These are phyloP conservation scores for Neodon shergylaensis DNA, from an alignment of 2,113 vertebrate genomes.

Conservation along the genomic window DNA sequence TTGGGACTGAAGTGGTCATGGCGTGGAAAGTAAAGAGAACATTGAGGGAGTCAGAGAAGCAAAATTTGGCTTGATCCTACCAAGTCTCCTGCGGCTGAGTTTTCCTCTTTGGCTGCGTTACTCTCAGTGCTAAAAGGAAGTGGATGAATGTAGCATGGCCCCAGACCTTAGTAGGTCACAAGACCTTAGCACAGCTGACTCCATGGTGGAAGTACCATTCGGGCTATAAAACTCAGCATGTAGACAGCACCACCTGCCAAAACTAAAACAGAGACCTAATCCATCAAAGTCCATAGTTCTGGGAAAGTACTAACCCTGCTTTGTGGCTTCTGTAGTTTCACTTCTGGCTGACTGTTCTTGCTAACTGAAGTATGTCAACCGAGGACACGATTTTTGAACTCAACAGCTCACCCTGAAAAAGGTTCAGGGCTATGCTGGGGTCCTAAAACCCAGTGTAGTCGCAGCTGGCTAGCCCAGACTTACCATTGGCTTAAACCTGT, in stretches of 20 bases:
- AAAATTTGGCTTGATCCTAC: neutral
- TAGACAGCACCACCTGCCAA: neutral
- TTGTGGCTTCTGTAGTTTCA: neutral
- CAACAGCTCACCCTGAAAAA: neutral
- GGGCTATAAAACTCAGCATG: neutral
- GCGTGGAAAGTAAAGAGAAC: neutral
- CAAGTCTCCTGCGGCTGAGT: neutral
- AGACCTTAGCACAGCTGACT: neutral
- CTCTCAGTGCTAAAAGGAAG: conserved; percentile 23
- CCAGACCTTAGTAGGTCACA: neutral
- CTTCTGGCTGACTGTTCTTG: neutral
- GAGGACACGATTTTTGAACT: neutral
- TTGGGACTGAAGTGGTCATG: neutral
- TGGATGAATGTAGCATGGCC: neutral
- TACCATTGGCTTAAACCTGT: neutral
- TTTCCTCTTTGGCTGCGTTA: neutral
- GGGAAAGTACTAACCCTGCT: neutral
- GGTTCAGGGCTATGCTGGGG: neutral
- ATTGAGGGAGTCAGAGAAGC: neutral
- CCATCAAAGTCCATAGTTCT: neutral
- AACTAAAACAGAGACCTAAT: neutral
- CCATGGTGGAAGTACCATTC: neutral
- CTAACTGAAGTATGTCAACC: neutral
- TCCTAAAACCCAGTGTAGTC: neutral
- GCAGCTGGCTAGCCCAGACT: neutral